These are phyloP conservation scores for Oryzias javanicus DNA, from an alignment of 2,113 vertebrate species.

Conservation along the genomic window DNA sequence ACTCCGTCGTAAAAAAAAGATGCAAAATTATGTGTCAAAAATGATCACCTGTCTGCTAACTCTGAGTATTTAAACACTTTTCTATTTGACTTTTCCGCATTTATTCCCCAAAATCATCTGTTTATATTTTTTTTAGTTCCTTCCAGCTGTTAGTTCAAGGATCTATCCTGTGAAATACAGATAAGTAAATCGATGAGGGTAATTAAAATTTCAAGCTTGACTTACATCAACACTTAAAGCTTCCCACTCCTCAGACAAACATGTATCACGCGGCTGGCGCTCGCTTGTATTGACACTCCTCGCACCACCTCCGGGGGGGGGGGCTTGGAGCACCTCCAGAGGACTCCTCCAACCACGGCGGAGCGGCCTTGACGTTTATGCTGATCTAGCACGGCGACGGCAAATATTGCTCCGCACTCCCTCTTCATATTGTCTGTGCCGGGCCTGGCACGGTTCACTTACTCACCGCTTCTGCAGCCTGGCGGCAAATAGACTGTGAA, in stretches of 20 bases:
- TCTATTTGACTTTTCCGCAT: too few species aligned
- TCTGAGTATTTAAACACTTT: too few species aligned
- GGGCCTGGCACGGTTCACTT: constrained; percentile 65
- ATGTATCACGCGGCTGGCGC: constrained; percentile 10
- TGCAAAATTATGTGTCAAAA: too few species aligned
- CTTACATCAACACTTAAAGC: constrained; percentile 28
- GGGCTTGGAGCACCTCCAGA: constrained; percentile 27
- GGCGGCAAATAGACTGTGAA: constrained; percentile 72
- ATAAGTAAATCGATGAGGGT: constrained; percentile 21
- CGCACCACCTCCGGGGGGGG: background rate
- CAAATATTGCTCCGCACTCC: constrained; percentile 65
- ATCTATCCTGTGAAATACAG: constrained; percentile 22
- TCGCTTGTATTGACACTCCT: constrained; percentile 3
- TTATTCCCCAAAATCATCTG: constrained; percentile 5
- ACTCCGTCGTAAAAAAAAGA: too few species aligned
- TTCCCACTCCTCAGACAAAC: constrained; percentile 8
- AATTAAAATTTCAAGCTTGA: constrained; percentile 40
- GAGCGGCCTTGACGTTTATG: constrained; percentile 67
- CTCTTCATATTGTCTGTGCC: constrained; percentile 69
- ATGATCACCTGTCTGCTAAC: too few species aligned
- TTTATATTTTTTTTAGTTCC: constrained; percentile 29
- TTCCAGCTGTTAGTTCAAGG: background rate
- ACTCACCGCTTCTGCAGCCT: constrained; percentile 53
- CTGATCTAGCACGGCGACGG: constrained; percentile 69
- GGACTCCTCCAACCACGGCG: constrained; percentile 30